phyloP scores from a whole-genome alignment of 2,113 vertebrate species.

The Capreolus pygargus region DNA sequence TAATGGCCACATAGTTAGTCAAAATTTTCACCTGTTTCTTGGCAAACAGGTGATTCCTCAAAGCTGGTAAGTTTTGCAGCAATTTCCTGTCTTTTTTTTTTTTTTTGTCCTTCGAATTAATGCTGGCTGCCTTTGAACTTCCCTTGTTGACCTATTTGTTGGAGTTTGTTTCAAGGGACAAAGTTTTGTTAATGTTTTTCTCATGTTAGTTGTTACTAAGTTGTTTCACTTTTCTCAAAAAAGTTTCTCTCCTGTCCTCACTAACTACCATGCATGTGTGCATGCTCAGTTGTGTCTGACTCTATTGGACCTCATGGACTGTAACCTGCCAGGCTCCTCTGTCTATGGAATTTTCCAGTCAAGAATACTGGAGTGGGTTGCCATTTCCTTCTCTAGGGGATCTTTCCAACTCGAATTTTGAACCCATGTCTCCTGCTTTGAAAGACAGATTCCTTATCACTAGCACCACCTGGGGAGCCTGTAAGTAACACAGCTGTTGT shows the following conservation, averaged over 20 bases:
- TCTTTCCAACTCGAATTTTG: neutral
- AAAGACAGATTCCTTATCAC: neutral
- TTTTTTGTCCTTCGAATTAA: neutral
- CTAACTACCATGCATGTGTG: neutral
- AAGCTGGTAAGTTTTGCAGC: neutral
- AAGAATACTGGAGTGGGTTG: neutral
- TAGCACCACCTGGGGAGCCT: neutral
- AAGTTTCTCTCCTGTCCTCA: neutral
- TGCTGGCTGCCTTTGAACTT: neutral
- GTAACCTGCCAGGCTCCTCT: neutral
- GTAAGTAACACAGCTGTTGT: neutral
- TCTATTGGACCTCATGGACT: neutral
- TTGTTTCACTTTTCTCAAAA: neutral
- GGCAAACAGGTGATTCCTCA: neutral
- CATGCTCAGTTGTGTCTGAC: neutral
- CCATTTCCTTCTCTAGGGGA: neutral
- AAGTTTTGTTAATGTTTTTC: neutral
- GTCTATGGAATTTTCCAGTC: neutral
- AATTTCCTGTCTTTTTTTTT: neutral
- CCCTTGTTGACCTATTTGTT: neutral
- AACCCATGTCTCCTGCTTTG: neutral
- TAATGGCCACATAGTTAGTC: neutral
- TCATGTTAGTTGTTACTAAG: neutral
- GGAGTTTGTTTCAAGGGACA: neutral
- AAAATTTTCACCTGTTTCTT: neutral